Evolutionary conservation across 2,888 invertebrate species (phyloP).

Genomic region (Miltochrista miniata): DNA sequence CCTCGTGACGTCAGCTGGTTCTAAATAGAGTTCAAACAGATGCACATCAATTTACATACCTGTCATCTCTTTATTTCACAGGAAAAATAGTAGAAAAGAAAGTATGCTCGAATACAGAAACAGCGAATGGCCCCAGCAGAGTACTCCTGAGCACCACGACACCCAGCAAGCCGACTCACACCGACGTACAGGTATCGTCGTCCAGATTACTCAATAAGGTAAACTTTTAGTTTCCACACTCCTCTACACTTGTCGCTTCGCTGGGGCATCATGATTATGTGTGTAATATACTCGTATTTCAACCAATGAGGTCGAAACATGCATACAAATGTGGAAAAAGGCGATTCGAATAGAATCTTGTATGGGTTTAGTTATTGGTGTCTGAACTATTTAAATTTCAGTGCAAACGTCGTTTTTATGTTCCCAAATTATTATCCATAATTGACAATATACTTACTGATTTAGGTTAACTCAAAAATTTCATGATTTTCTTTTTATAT

Average conservation of each 20-base stretch:
- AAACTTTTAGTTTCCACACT: conserved; percentile 71
- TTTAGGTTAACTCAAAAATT: too few relatives aligned
- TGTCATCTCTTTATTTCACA: conserved; percentile 51
- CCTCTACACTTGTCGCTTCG: conserved; percentile 56
- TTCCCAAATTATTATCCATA: too few relatives aligned
- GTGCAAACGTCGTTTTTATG: too few relatives aligned
- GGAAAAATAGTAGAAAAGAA: conserved; percentile 87
- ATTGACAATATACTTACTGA: too few relatives aligned
- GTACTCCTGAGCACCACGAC: conserved; percentile 64
- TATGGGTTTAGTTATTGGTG: too few relatives aligned
- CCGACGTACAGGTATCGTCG: conserved; percentile 82
- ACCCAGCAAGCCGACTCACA: conserved; percentile 63
- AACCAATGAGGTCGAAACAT: conserved; percentile 11
- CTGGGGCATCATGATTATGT: conserved; percentile 48
- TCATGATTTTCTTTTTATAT: too few relatives aligned
- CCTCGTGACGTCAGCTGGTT: too few relatives aligned
- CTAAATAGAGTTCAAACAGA: too few relatives aligned
- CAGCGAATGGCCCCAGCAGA: conserved; percentile 71
- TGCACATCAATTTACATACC: too few relatives aligned
- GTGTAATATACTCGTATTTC: conserved; percentile 16
- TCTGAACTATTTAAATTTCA: too few relatives aligned
- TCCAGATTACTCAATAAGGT: conserved; percentile 82
- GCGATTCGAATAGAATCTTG: too few relatives aligned
- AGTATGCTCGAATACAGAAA: conserved; percentile 80
- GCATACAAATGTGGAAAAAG: too few relatives aligned